Evolutionary conservation across 2,797 vertebrate species (phyloP).

Genomic region (Rallus crepitans): DNA sequence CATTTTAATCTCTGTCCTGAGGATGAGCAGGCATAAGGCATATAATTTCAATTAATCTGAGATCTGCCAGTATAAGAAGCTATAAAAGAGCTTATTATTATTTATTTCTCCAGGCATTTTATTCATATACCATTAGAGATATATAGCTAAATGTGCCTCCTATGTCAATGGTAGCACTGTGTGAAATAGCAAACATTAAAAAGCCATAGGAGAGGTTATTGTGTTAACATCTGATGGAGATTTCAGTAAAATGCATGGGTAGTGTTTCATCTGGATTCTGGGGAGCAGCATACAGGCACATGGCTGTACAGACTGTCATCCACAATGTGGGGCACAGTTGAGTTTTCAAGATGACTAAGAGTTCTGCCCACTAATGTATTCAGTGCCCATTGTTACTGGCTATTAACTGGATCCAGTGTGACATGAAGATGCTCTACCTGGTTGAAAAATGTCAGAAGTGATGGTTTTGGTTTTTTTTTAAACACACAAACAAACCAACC

Average conservation of each 20-base stretch:
- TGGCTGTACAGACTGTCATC: rapidly evolving
- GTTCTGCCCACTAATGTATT: rapidly evolving
- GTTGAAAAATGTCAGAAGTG: background rate
- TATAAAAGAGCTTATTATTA: constrained; percentile 40
- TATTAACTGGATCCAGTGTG: rapidly evolving
- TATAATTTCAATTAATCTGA: constrained; percentile 65
- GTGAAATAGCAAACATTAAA: constrained; percentile 46
- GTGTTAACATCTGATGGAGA: background rate
- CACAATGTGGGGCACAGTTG: rapidly evolving
- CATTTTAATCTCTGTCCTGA: constrained; percentile 38
- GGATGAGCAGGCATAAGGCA: background rate
- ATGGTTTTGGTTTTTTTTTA: background rate
- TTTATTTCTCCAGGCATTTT: constrained; percentile 59
- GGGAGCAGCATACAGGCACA: background rate
- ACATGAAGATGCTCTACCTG: background rate
- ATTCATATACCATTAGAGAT: background rate
- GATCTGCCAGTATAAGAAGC: constrained; percentile 4
- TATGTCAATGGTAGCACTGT: background rate
- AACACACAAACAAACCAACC: no score
- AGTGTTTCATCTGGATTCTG: background rate
- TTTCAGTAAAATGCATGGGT: background rate
- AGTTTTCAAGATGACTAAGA: background rate
- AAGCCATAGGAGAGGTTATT: constrained; percentile 22
- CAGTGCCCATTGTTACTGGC: background rate
- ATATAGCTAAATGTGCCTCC: background rate